phyloP scores from a whole-genome alignment of 1,140 invertebrate genomes.

The Listronotus bonariensis region DNA sequence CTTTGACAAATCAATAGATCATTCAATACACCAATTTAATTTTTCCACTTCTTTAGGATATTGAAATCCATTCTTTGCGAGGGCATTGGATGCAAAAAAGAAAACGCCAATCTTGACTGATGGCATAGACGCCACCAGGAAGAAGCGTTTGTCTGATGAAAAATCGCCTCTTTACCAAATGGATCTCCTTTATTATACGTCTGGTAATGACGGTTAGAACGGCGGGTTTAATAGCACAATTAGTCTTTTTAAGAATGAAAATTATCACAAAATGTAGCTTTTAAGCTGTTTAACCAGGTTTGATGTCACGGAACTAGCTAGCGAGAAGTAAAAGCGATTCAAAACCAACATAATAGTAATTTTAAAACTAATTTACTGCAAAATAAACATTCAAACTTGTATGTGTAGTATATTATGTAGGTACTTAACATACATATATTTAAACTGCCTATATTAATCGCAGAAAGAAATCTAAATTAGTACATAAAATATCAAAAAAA shows the following conservation, averaged over 20 bases:
- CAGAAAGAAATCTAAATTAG: no score
- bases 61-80: constrained; percentile 29
- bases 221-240: constrained; percentile 19
- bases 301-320: no score
- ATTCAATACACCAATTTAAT: constrained; percentile 36
- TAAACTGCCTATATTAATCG: no score
- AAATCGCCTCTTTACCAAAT: constrained; percentile 14
- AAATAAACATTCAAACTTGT: no score
- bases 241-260: constrained; percentile 21
- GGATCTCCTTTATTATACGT: constrained; percentile 6
- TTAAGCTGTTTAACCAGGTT: no score
- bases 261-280: constrained; percentile 25
- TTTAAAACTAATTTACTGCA: no score
- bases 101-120: constrained; percentile 34
- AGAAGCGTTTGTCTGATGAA: constrained; percentile 24
- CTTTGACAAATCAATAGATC: constrained; percentile 31
- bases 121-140: constrained; percentile 23
- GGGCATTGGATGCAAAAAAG: constrained; percentile 28
- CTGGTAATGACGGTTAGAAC: constrained; percentile 12
- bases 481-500: no score
- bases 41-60: constrained; percentile 30
- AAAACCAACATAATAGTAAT: no score
- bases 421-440: no score
- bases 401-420: no score
- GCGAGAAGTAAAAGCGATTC: no score